phyloP scores from a whole-genome alignment of 2,113 vertebrate genomes.

The Paralichthys olivaceus region DNA sequence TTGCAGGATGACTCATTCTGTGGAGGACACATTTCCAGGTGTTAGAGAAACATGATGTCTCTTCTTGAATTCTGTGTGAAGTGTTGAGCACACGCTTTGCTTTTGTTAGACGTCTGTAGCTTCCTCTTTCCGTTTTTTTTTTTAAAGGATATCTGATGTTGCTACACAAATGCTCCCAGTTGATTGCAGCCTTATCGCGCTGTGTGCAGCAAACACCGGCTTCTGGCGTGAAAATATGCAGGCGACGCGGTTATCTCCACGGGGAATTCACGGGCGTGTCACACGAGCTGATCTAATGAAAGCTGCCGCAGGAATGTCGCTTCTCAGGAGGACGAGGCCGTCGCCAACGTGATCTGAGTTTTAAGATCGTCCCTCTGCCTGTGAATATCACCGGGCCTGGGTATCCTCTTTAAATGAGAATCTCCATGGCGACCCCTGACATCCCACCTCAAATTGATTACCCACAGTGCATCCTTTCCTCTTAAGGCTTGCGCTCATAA shows the following conservation, averaged over 20 bases:
- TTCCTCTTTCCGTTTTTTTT: no score
- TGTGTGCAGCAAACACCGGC: neutral
- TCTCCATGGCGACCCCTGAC: slow-evolving; percentile 34
- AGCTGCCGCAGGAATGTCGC: slow-evolving; percentile 26
- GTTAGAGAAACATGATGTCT: no score
- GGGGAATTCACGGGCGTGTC: neutral
- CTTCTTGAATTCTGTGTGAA: no score
- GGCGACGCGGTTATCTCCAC: neutral
- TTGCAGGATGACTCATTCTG: no score
- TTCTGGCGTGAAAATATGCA: neutral
- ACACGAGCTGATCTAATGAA: neutral
- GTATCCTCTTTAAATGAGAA: neutral
- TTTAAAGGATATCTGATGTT: no score
- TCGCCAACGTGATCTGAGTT: neutral
- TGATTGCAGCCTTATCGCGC: no score
- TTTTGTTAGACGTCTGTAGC: no score
- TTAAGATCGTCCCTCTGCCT: neutral
- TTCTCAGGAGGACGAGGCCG: neutral
- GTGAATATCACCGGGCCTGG: neutral
- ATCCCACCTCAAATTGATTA: slow-evolving; percentile 38
- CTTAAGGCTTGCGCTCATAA: slow-evolving; percentile 2
- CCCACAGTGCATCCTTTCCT: slow-evolving; percentile 31
- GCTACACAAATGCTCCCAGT: no score
- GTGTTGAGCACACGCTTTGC: no score
- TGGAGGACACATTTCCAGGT: no score